Evolutionary conservation across 2,797 vertebrate genomes (phyloP).

Genomic region (Manis javanica): DNA sequence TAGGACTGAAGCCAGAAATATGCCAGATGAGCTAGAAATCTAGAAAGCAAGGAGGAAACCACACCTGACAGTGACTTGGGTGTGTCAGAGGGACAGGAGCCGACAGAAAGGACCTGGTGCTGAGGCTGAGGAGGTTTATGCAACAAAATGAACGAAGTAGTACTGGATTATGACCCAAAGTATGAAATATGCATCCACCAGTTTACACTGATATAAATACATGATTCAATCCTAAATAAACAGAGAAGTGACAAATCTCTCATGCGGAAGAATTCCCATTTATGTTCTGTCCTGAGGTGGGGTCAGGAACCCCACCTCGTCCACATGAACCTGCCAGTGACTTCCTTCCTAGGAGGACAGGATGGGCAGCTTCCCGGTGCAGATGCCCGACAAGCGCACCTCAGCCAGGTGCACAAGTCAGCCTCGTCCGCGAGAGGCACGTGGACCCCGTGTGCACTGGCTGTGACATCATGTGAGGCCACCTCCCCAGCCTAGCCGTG

Average conservation of each 20-base stretch:
- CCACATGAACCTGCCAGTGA: rapidly evolving
- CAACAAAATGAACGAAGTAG: too few species aligned
- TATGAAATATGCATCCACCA: too few species aligned
- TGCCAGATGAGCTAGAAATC: background rate
- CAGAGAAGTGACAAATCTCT: too few species aligned
- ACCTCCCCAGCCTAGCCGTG: rapidly evolving
- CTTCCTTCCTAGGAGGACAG: rapidly evolving
- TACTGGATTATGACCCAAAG: background rate
- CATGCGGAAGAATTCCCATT: background rate
- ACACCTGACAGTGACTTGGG: rapidly evolving
- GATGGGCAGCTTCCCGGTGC: rapidly evolving
- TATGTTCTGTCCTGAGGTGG: background rate
- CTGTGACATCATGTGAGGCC: rapidly evolving
- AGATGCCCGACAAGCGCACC: rapidly evolving
- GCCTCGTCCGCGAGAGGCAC: rapidly evolving
- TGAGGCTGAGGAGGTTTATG: background rate
- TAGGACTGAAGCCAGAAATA: background rate
- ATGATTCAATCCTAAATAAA: too few species aligned
- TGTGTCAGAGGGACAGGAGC: background rate
- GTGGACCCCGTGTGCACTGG: rapidly evolving
- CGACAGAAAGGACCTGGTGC: rapidly evolving
- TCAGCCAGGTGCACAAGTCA: rapidly evolving
- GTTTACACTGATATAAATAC: too few species aligned
- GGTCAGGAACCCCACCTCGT: background rate
- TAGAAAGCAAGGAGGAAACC: too few species aligned